A percentile compares a stretch with the other conserved stretches of the same genome.
Conservation (phyloP, 2,113 vertebrate genomes). For the Lepisosteus oculatus region DNA sequence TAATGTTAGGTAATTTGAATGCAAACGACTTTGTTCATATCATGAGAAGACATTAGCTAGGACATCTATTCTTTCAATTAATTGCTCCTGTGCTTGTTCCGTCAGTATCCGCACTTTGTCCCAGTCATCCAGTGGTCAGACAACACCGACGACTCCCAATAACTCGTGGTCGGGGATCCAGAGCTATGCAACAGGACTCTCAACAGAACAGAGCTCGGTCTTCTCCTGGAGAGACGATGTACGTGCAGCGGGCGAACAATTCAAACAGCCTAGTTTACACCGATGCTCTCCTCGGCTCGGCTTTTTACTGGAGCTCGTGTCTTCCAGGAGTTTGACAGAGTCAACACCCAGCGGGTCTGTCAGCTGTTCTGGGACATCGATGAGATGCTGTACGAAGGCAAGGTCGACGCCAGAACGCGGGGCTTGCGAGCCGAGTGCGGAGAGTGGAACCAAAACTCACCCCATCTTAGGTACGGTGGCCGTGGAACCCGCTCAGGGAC, state of each 20-base stretch:
- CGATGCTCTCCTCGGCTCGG: not conserved
- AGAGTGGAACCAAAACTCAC: slow-evolving; percentile 70
- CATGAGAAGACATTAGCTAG: too few species aligned
- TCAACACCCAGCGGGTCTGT: slow-evolving; percentile 66
- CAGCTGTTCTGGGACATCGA: slow-evolving; percentile 76
- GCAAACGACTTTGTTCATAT: too few species aligned
- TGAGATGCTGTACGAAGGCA: slow-evolving; percentile 80
- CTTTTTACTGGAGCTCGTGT: slow-evolving; percentile 16
- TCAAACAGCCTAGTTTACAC: not conserved
- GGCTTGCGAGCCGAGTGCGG: slow-evolving; percentile 66
- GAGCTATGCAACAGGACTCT: slow-evolving; percentile 62
- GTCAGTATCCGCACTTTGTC: slow-evolving; percentile 48
- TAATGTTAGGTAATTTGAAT: not conserved
- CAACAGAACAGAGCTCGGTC: slow-evolving; percentile 75
- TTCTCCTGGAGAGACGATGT: slow-evolving; percentile 84
- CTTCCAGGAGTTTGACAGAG: slow-evolving; percentile 76
- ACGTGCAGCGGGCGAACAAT: slow-evolving; percentile 18
- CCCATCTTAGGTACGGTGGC: slow-evolving; percentile 68
- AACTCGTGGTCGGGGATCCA: slow-evolving; percentile 64
- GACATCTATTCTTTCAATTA: not conserved
- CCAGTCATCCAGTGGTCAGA: slow-evolving; percentile 38
- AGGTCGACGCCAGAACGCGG: slow-evolving; percentile 60
- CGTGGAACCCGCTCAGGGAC: too few species aligned
- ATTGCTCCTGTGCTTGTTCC: slow-evolving; percentile 30
- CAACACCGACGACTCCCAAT: slow-evolving; percentile 48